Evolutionary conservation across 2,888 invertebrate genomes (phyloP), one percentile per base, ranked within the genome.

Genomic region (Zaprionus lineosus): DNA sequence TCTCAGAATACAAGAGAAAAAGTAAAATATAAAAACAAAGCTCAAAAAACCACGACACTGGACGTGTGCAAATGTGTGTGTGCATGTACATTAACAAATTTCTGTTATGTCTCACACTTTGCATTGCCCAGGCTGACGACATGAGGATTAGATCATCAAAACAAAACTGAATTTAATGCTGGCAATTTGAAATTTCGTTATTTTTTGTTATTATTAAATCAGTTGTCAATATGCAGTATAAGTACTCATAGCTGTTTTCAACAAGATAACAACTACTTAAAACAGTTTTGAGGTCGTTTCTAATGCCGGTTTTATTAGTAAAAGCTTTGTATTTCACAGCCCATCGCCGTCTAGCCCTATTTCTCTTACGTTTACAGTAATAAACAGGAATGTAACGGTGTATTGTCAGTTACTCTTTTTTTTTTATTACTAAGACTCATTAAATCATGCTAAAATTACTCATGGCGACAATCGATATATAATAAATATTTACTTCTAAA

Each of bases 71-170:
- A n/a, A 3, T 18, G 26, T 26, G 9, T 31, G 16, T 51, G 24
- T 43, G 46, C 36, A 15, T 24, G 19, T 41, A 41, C 43, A 28
- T 18, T 6, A 28, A 36, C 6, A 33, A 36, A 24, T 21, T 53
- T 16, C 16, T 14, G 11, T 19, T 26, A 12, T 36, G 12, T 6
- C 8, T 57, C 41, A 43, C 28, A 47, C 19, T 43, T 41, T 53
- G 33, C 50, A 60, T 56, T 40, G 15, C 7, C 11, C 16, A 14
- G 12, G 62, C 40, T 62, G 63, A 64, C 63, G 63, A 41, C 63
- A 64, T 64, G 11, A 15, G 7, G 44, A 62, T 67, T 67, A 67
- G 67, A 67, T 67, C 67, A 67, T 62, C 67, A 34, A 40, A 41
- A 39, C 24, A 21, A 34, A 46, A 46, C 2, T 21, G 40, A 24